Percentiles rank a stretch among this genome's conserved stretches.
These are phyloP conservation scores for Martes martes DNA, from an alignment of 2,113 vertebrate genomes.

Conservation along the genomic window DNA sequence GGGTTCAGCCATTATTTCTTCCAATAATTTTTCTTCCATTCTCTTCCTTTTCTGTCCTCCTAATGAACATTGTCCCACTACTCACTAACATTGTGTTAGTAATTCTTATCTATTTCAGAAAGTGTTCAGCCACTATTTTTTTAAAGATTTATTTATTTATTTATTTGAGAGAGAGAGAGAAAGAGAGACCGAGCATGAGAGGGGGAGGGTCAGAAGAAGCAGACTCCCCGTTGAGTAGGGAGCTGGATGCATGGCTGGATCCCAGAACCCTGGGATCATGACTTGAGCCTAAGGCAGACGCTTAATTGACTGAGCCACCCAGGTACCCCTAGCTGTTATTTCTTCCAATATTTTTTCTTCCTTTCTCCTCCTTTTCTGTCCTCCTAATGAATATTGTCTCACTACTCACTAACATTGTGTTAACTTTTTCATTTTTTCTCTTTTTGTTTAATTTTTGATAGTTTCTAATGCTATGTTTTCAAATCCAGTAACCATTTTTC, in stretches of 20 bases:
- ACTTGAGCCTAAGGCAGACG: too few relatives aligned
- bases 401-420: not conserved
- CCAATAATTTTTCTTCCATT: not conserved
- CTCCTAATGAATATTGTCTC: not conserved
- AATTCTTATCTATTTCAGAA: too few relatives aligned
- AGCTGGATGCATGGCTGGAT: too few relatives aligned
- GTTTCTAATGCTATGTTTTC: constrained; percentile 12
- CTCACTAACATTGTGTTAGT: constrained; percentile 1
- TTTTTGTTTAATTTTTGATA: not conserved
- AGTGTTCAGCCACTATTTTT: too few relatives aligned
- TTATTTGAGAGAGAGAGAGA: too few relatives aligned
- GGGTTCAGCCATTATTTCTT: not conserved
- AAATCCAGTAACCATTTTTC: not conserved
- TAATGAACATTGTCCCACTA: constrained; percentile 7
- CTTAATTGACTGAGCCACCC: too few relatives aligned
- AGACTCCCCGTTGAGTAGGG: too few relatives aligned
- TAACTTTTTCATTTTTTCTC: constrained; percentile 13
- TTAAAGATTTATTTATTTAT: too few relatives aligned
- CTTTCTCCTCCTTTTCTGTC: not conserved
- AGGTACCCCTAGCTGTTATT: too few relatives aligned
- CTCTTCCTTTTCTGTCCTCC: not conserved
- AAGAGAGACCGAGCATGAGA: not conserved
- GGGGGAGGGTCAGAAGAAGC: too few relatives aligned
- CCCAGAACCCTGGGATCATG: too few relatives aligned
- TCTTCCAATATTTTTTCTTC: not conserved